Percentiles rank a stretch among this genome's conserved stretches.
These are phyloP conservation scores for Bombyx mandarina DNA, from an alignment of 1,140 invertebrate genomes.

Conservation along the genomic window DNA sequence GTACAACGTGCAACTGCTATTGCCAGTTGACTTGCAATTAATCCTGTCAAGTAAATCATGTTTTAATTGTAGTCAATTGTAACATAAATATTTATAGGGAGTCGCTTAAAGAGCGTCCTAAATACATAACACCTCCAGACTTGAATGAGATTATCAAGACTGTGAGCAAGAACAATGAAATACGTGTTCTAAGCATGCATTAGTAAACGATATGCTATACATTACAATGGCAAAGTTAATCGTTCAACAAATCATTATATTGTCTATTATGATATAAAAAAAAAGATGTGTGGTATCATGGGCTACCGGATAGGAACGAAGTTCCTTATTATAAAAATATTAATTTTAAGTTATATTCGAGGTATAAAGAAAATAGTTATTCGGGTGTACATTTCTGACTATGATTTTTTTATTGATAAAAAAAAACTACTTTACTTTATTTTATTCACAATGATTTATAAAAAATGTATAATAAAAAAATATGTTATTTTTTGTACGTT, in stretches of 20 bases:
- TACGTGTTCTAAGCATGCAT: constrained; percentile 15
- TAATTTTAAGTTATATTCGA: too few relatives aligned
- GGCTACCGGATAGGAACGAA: too few relatives aligned
- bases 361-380: too few relatives aligned
- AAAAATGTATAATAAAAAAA: too few relatives aligned
- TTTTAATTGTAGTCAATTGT: constrained; percentile 15
- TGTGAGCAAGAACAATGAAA: constrained; percentile 32
- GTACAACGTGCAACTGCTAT: constrained; percentile 4
- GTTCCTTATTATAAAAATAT: too few relatives aligned
- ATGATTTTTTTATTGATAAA: too few relatives aligned
- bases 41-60: constrained; percentile 11
- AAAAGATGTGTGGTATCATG: not conserved
- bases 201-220: constrained; percentile 23
- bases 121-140: constrained; percentile 33
- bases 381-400: too few relatives aligned
- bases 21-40: constrained; percentile 5
- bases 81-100: constrained; percentile 46
- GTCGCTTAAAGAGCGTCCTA: constrained; percentile 39
- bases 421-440: too few relatives aligned
- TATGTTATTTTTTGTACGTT: too few relatives aligned
- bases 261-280: not conserved
- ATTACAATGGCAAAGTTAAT: constrained; percentile 39
- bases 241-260: constrained; percentile 12
- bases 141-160: constrained; percentile 41
- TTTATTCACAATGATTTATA: too few relatives aligned